Percentiles rank a stretch among this genome's conserved stretches.
Conservation (phyloP, 2,888 invertebrate species). For the Coleophora deauratella region DNA sequence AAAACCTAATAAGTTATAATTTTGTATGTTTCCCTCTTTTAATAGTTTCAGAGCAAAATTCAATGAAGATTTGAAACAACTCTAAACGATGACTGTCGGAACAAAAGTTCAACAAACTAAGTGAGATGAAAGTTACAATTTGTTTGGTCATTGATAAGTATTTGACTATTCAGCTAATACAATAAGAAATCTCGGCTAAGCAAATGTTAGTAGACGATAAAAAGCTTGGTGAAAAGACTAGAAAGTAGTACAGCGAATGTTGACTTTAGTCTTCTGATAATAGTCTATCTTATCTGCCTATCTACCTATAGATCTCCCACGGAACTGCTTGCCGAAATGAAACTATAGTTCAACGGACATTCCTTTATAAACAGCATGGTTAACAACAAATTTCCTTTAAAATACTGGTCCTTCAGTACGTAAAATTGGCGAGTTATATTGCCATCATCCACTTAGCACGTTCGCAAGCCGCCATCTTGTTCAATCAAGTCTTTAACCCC, state of each 20-base stretch:
- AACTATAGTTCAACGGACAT: too few relatives aligned
- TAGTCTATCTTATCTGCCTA: conserved; percentile 10
- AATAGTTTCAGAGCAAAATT: too few relatives aligned
- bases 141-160: conserved; percentile 23
- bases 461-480: conserved; percentile 58
- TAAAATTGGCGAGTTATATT: conserved; percentile 25
- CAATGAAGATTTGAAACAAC: conserved; percentile 6
- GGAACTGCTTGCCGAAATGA: conserved; percentile 3
- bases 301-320: conserved; percentile 26
- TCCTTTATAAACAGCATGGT: too few relatives aligned
- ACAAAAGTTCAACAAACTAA: conserved; percentile 20
- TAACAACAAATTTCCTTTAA: too few relatives aligned
- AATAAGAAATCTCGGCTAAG: conserved; percentile 49
- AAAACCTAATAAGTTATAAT: too few relatives aligned
- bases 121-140: conserved; percentile 21
- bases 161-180: conserved; percentile 17
- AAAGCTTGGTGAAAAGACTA: conserved; percentile 33
- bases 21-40: too few relatives aligned
- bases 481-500: conserved; percentile 67
- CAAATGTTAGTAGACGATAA: conserved; percentile 56
- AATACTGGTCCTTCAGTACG: too few relatives aligned
- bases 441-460: conserved; percentile 67
- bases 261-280: too few relatives aligned
- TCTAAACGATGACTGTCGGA: conserved; percentile 7
- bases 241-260: conserved; percentile 42